Conservation (phyloP, 1,140 invertebrate species). For the Cyphomyrmex costatus region DNA sequence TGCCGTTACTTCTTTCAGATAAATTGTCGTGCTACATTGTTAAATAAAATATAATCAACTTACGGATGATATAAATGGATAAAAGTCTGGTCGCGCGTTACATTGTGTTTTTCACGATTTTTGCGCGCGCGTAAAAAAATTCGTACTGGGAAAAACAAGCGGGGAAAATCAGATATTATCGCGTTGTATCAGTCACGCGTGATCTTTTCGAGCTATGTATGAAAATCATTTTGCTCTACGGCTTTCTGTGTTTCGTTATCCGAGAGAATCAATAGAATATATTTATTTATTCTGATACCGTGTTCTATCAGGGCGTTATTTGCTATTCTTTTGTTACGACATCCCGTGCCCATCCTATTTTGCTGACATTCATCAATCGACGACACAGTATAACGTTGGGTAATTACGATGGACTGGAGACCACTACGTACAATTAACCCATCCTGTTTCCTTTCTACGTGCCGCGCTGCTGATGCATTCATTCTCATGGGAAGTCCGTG, state of each 20-base stretch:
- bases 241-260: neutral
- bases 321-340: neutral
- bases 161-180: conserved; percentile 32
- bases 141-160: conserved; percentile 18
- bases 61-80: conserved; percentile 42
- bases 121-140: neutral
- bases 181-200: neutral
- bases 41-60: conserved; percentile 54
- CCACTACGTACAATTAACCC: conserved; percentile 48
- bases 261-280: conserved; percentile 40
- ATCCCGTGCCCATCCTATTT: conserved; percentile 3
- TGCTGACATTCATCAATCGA: conserved; percentile 56
- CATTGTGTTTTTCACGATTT: conserved; percentile 23
- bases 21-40: conserved; percentile 36
- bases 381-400: conserved; percentile 32
- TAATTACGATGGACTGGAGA: conserved; percentile 62
- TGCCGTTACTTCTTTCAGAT: conserved; percentile 27
- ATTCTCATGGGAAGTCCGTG: conserved; percentile 56
- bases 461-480: conserved; percentile 45
- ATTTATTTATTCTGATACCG: neutral
- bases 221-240: conserved; percentile 26
- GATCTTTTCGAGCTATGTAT: conserved; percentile 12
- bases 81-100: conserved; percentile 23
- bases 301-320: neutral
- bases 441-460: conserved; percentile 45